Conservation (phyloP, 1,140 invertebrate species). For the Cyclargus thomasi region DNA sequence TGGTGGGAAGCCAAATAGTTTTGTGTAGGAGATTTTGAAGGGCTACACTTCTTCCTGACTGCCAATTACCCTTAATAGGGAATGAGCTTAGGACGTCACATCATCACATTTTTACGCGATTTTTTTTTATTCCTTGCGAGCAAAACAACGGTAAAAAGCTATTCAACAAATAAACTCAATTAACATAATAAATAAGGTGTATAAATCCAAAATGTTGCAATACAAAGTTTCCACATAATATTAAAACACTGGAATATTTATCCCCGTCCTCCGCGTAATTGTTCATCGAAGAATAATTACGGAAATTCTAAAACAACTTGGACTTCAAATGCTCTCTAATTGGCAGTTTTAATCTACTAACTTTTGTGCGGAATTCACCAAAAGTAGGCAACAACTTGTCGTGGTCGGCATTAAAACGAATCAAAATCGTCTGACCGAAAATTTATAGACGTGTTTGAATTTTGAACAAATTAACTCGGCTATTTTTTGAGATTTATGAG, state of each 20-base stretch:
- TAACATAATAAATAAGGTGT: not conserved
- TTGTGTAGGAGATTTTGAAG: too few species aligned
- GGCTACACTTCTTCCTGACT: too few species aligned
- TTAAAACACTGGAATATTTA: constrained; percentile 39
- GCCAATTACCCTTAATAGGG: too few species aligned
- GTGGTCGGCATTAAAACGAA: constrained; percentile 61
- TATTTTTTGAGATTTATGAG: constrained; percentile 24
- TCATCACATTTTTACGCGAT: too few species aligned
- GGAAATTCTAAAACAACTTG: constrained; percentile 69
- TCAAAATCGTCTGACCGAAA: constrained; percentile 62
- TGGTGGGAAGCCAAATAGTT: too few species aligned
- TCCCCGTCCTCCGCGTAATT: constrained; percentile 50
- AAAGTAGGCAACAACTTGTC: constrained; percentile 70
- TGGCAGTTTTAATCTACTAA: constrained; percentile 73
- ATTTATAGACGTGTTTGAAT: constrained; percentile 65
- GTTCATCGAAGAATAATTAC: constrained; percentile 70
- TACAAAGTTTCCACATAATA: constrained; percentile 9
- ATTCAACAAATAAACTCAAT: not conserved
- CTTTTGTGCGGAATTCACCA: constrained; percentile 66
- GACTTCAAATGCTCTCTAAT: constrained; percentile 71
- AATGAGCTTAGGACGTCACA: too few species aligned
- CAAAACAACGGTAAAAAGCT: too few species aligned
- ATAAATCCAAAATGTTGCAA: not conserved
- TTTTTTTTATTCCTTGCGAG: too few species aligned
- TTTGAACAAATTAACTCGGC: constrained; percentile 54